These are phyloP conservation scores for Pteronotus mesoamericanus DNA, from an alignment of 2,797 vertebrate genomes.

Conservation along the genomic window DNA sequence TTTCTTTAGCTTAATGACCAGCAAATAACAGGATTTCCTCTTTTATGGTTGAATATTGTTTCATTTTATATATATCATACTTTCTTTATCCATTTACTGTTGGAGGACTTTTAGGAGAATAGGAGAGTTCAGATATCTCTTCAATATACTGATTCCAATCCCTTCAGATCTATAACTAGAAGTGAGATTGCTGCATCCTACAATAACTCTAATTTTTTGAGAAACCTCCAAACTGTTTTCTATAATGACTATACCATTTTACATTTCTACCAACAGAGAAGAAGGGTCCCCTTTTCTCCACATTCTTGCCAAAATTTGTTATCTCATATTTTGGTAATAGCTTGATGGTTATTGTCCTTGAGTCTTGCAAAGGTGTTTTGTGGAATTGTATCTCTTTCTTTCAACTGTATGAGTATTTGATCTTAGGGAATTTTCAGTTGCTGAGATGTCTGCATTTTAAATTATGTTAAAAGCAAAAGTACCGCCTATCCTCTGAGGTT, in stretches of 20 bases:
- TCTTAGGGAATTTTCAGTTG: neutral
- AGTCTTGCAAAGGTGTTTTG: neutral
- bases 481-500: neutral
- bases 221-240: neutral
- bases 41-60: neutral
- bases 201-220: neutral
- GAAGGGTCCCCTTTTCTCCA: neutral
- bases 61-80: neutral
- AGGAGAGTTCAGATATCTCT: neutral
- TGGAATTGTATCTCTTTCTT: neutral
- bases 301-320: neutral
- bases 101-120: neutral
- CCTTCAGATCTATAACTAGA: neutral
- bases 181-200: neutral
- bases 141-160: neutral
- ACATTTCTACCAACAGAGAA: neutral
- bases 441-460: neutral
- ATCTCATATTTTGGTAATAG: neutral
- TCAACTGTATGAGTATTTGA: neutral
- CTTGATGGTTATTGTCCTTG: neutral
- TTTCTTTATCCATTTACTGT: neutral
- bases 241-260: neutral
- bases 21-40: neutral
- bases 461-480: neutral
- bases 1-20: neutral